Conservation (phyloP, 1,140 invertebrate species). For the Nebria ingens region DNA sequence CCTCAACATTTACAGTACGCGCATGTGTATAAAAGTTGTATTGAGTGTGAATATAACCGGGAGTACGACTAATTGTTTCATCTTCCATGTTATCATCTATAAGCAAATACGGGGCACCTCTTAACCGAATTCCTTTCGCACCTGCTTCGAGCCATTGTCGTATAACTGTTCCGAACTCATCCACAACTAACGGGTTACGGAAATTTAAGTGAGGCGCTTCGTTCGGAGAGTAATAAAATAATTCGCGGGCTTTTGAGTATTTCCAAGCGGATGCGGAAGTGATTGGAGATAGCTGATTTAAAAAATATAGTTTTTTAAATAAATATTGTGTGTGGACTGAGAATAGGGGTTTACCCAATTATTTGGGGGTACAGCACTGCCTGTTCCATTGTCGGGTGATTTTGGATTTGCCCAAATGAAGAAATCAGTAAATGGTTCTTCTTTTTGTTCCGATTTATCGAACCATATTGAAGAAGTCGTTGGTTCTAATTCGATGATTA, state of each 20-base stretch:
- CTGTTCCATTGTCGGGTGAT: conserved; percentile 25
- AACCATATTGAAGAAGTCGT: conserved; percentile 51
- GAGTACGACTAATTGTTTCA: conserved; percentile 31
- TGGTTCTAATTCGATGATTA: conserved; percentile 38
- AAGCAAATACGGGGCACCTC: conserved; percentile 50
- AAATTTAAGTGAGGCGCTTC: conserved; percentile 57
- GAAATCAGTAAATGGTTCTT: conserved; percentile 47
- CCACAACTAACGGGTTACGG: conserved; percentile 41
- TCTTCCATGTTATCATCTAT: conserved; percentile 43
- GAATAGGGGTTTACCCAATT: conserved; percentile 53
- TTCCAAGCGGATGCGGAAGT: conserved; percentile 50
- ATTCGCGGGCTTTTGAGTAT: conserved; percentile 38
- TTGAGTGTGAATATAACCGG: conserved; percentile 29
- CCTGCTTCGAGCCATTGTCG: conserved; percentile 57
- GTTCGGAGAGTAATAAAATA: conserved; percentile 50
- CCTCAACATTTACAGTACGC: conserved; percentile 45
- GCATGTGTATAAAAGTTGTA: conserved; percentile 50
- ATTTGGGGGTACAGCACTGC: conserved; percentile 45
- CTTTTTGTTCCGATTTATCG: conserved; percentile 43
- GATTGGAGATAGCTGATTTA: conserved; percentile 30
- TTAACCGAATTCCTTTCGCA: conserved; percentile 62
- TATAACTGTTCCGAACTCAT: conserved; percentile 55
- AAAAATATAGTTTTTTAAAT: neutral
- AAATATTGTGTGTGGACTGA: conserved; percentile 15
- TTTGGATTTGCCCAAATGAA: conserved; percentile 55